Evolutionary conservation across 37 sponge, comb jelly and placozoan species (phyloP), one percentile per base, ranked within the genome.

Genomic region (Haliclona indistincta): DNA sequence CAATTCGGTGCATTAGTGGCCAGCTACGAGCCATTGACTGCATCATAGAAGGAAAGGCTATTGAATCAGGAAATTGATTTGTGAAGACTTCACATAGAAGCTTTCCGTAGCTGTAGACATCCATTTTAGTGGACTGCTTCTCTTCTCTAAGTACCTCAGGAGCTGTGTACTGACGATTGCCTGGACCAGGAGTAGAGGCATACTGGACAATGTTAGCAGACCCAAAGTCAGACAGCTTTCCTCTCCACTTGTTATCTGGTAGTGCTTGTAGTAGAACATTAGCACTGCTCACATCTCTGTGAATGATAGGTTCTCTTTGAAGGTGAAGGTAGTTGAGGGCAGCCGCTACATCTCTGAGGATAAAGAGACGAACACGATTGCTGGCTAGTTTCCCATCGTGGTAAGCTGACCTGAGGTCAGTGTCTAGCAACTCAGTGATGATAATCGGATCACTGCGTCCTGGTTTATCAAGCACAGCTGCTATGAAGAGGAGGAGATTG

Each of bases 161-260:
- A 47, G 94, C 89, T 45, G 82, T 61, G 41, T 93, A 93, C 30
- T 79, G 58, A 47, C 71, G 66, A 32, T 82, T 78, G 26, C 93
- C 93, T 23, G 75, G 71, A 17, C 68, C 85, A 34, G 52, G 54
- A n/a, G 93, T 88, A 1, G 17, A 23, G 26, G 74, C 65, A 2
- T 56, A n/a, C 38, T 75, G 56, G 22, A 55, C 70, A 29, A 84
- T 53, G 64, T 93, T 93, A 56, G 93, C 88, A 36, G 93, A 84
- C 3, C 93, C 93, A 68, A 88, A 84, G 75, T 93, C 93, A 30
- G 81, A 75, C 7, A 93, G 64, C 67, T 93, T 92, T 29, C 88
- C 88, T 20, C 33, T 56, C 83, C 74, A 87, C 23, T 17, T 45
- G 15, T 68, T 38, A 8, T 64, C 28, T 10, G 62, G 41, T 19